Conservation (phyloP, 2,797 vertebrate species). For the Botia almorhae region DNA sequence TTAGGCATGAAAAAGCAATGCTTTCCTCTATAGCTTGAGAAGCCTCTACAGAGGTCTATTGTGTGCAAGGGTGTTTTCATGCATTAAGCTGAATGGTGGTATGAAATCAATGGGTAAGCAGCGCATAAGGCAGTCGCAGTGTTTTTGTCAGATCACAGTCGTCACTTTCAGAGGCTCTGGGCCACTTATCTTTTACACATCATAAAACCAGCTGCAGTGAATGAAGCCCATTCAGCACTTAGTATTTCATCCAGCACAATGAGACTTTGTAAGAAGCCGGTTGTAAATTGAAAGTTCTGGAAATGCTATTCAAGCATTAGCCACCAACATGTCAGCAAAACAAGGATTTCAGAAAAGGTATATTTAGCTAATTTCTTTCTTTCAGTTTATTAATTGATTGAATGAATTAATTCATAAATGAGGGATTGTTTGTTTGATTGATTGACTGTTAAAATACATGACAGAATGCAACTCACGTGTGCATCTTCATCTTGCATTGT, state of each 20-base stretch:
- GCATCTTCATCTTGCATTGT: background rate
- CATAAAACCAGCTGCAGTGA: conserved; percentile 55
- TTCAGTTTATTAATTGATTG: too few relatives aligned
- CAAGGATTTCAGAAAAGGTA: conserved; percentile 23
- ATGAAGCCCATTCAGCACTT: conserved; percentile 60
- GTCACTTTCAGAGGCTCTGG: conserved; percentile 53
- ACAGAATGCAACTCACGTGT: background rate
- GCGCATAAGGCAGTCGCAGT: conserved; percentile 55
- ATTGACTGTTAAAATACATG: background rate
- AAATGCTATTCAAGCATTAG: conserved; percentile 41
- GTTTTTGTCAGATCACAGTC: conserved; percentile 51
- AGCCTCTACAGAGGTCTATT: conserved; percentile 64
- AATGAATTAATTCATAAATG: too few relatives aligned
- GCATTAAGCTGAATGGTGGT: conserved; percentile 59
- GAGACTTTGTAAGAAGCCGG: conserved; percentile 55
- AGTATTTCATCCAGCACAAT: conserved; percentile 55
- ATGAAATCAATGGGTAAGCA: conserved; percentile 65
- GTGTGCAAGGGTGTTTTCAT: conserved; percentile 58
- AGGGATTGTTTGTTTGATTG: too few relatives aligned
- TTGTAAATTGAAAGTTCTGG: conserved; percentile 49
- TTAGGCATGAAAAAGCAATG: conserved; percentile 53
- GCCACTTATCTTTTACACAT: conserved; percentile 65
- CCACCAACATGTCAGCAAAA: conserved; percentile 35
- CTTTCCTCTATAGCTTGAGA: conserved; percentile 55
- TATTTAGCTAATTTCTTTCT: background rate